phyloP scores from a whole-genome alignment of 2,113 vertebrate genomes.

The Gorilla gorilla region DNA sequence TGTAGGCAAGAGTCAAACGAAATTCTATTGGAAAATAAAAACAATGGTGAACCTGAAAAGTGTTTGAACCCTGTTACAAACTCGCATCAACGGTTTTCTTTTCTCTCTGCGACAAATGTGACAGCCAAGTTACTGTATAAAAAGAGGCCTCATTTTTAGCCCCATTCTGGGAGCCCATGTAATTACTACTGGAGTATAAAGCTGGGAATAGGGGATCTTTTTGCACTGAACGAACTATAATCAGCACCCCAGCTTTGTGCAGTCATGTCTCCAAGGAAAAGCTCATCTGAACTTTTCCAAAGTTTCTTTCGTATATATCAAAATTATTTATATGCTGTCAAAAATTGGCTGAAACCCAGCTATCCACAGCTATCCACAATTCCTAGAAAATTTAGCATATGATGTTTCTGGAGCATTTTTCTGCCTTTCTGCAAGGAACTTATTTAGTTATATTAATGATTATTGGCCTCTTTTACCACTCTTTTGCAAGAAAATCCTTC shows the following conservation, averaged over 20 bases:
- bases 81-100: neutral
- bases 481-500: conserved; percentile 58
- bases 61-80: neutral
- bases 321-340: conserved; percentile 54
- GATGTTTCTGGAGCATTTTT: conserved; percentile 16
- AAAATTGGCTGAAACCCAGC: conserved; percentile 58
- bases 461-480: conserved; percentile 40
- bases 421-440: conserved; percentile 23
- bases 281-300: neutral
- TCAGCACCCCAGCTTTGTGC: neutral
- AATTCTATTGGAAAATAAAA: neutral
- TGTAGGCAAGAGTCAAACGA: neutral
- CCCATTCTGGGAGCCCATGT: neutral
- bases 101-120: neutral
- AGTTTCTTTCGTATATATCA: conserved; percentile 16
- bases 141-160: neutral
- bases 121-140: neutral
- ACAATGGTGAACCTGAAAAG: neutral
- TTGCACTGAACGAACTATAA: neutral
- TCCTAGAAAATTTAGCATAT: conserved; percentile 63
- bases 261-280: conserved; percentile 30
- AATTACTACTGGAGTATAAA: neutral
- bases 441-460: conserved; percentile 49
- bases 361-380: conserved; percentile 23
- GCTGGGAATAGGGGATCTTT: neutral